phyloP scores from a whole-genome alignment of 2,113 vertebrate species.

The Prolemur simus region DNA sequence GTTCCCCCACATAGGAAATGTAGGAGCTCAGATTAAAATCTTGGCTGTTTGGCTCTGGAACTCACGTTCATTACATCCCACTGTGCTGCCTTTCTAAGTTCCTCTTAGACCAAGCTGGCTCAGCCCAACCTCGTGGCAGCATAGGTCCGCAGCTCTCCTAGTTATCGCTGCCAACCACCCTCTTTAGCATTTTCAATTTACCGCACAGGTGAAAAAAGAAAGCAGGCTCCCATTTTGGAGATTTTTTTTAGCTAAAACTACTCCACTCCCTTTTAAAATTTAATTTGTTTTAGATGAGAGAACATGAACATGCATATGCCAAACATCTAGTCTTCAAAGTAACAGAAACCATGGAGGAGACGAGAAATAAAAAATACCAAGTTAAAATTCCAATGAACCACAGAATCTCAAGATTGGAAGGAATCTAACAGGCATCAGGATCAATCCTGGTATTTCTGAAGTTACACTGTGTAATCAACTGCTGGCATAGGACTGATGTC shows the following conservation, averaged over 20 bases:
- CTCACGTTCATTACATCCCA: not conserved
- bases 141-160: not conserved
- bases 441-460: constrained; percentile 17
- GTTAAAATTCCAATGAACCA: not conserved
- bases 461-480: not conserved
- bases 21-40: not conserved
- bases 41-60: not conserved
- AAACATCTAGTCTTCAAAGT: not conserved
- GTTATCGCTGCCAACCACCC: not conserved
- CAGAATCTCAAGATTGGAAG: not conserved
- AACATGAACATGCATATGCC: not conserved
- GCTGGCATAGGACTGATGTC: not conserved
- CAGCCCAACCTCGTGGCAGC: not conserved
- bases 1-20: not conserved
- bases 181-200: not conserved
- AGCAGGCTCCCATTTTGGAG: not conserved
- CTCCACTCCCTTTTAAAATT: not conserved
- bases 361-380: constrained; percentile 22
- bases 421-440: not conserved
- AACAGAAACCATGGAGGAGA: not conserved
- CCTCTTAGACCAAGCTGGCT: not conserved
- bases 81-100: not conserved
- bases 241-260: not conserved
- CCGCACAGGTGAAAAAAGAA: not conserved
- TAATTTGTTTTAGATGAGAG: not conserved